These are phyloP conservation scores for Sarcophaga bullata DNA, from an alignment of 1,140 invertebrate species.

Conservation along the genomic window DNA sequence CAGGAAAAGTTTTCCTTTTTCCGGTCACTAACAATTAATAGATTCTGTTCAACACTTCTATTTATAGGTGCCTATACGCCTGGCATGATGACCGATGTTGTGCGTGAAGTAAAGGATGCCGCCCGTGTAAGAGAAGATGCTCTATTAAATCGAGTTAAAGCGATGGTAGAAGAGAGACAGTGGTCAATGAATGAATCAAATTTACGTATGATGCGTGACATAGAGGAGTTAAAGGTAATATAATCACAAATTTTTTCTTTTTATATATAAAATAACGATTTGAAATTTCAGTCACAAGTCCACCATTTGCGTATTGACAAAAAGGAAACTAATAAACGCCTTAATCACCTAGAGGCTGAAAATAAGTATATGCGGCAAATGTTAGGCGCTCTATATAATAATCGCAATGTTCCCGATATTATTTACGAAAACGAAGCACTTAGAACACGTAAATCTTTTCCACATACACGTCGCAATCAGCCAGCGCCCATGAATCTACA, in stretches of 20 bases:
- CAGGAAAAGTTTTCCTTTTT: neutral
- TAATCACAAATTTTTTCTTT: neutral
- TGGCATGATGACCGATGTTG: conserved; percentile 78
- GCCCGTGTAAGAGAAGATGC: conserved; percentile 77
- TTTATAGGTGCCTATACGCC: conserved; percentile 72
- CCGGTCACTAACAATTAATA: neutral
- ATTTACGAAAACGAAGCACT: conserved; percentile 62
- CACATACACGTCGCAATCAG: conserved; percentile 49
- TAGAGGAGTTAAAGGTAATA: conserved; percentile 62
- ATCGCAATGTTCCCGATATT: conserved; percentile 54
- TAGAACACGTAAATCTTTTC: conserved; percentile 51
- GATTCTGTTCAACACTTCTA: conserved; percentile 30
- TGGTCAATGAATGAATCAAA: conserved; percentile 67
- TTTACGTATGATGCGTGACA: conserved; percentile 61
- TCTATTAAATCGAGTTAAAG: conserved; percentile 70
- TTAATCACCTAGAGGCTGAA: conserved; percentile 60
- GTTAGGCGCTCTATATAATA: conserved; percentile 55
- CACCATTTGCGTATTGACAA: conserved; percentile 57
- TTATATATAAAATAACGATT: neutral
- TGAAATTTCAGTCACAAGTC: conserved; percentile 40
- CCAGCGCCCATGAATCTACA: conserved; percentile 59
- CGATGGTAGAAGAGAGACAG: conserved; percentile 71
- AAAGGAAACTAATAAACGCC: conserved; percentile 60
- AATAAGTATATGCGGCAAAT: conserved; percentile 62
- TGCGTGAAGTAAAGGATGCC: conserved; percentile 79